Percentiles rank a stretch among this genome's conserved stretches.
Evolutionary conservation across 2,113 vertebrate genomes (phyloP).

Genomic region (Acrocephalus arundinaceus): DNA sequence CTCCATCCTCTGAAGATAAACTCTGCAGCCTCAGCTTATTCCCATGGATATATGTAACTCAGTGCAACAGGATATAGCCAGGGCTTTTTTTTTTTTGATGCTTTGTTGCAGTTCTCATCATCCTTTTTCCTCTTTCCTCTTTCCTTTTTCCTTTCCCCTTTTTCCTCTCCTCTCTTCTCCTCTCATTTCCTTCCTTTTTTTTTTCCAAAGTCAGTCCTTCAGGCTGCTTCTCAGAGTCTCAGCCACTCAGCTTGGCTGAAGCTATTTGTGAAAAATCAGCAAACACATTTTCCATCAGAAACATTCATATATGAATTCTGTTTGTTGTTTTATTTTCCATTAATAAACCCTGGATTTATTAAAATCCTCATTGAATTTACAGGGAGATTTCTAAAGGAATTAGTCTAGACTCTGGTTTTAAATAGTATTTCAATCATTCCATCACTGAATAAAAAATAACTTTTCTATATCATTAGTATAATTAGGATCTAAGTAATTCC

Average conservation of each 20-base stretch:
- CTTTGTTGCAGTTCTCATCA: background rate
- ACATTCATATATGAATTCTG: background rate
- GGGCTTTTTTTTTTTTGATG: too few species aligned
- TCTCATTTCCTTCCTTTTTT: background rate
- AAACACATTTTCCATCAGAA: background rate
- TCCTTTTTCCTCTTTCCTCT: background rate
- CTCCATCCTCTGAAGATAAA: background rate
- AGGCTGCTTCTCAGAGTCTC: background rate
- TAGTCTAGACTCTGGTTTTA: background rate
- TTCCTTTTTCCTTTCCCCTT: background rate
- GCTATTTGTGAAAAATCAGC: background rate
- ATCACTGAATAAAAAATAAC: background rate
- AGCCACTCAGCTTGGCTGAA: background rate
- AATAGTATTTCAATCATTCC: background rate
- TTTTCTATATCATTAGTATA: background rate
- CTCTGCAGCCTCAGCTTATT: background rate
- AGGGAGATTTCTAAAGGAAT: background rate
- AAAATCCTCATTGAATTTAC: background rate
- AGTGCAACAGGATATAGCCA: background rate
- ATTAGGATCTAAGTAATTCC: background rate
- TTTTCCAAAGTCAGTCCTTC: background rate
- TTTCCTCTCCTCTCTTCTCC: background rate
- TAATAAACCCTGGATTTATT: background rate
- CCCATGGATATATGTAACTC: constrained; percentile 5
- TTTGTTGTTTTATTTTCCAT: background rate